Evolutionary conservation across 2,113 vertebrate species (phyloP), one percentile per base, ranked within the genome.

Genomic region (Elaphurus davidianus): DNA sequence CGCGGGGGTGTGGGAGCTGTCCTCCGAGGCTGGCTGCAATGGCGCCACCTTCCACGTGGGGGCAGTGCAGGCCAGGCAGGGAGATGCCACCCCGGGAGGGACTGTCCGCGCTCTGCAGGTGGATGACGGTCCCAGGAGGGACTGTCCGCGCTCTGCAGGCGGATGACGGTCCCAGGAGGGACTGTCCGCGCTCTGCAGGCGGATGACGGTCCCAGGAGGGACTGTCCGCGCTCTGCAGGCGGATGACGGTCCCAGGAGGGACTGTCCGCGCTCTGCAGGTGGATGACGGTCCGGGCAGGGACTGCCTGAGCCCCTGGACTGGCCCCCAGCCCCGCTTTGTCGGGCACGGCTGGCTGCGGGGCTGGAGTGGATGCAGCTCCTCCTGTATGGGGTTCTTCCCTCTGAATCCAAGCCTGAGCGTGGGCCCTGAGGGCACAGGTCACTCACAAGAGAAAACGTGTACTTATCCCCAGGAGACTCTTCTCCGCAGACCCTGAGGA

Each of bases 31-130:
- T 3, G 6, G 71, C 88, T 90, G 93, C 81, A 43, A 52, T 54
- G 25, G 60, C 11, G 0, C 62, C 47, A 54, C 71, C 67, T 54
- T 94, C 98, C 98, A 98, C 97, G 1, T 4, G 97, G 79, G 96
- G 98, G 98, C 98, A 96, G 86, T 96, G 86, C 83, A 96, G 94
- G 25, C 97, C 94, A 93, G 40, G 50, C 36, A 59, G 78, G 36
- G 1, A 52, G 57, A 11, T 12, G n/a, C 6, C 25, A 15, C 11
- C 55, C 19, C 30, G 5, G 10, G 45, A 13, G 43, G 43, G 43
- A 45, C 43, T 45, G 43, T 28, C 6, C 47, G 13, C 12, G 47
- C 81, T 28, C 67, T 55, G 14, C 33, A 25, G 10, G 28, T 10
- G 10, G 12, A 52, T 19, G 64, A 47, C 50, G 9, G 36, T 25